Conservation (phyloP, 2,888 invertebrate genomes). For the Cryptosula pallasiana region DNA sequence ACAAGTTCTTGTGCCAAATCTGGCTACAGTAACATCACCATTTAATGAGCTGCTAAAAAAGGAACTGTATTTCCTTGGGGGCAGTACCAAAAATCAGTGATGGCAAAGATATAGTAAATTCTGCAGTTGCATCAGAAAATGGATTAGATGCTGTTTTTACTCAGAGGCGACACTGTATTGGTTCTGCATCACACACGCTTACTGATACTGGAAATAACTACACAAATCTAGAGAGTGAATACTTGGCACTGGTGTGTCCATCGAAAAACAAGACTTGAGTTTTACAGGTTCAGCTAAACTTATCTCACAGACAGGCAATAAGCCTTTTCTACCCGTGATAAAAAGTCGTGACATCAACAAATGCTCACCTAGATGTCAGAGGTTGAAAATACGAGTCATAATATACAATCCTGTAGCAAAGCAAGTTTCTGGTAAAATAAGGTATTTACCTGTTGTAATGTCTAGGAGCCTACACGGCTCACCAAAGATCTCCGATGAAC, state of each 20-base stretch:
- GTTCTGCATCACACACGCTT: conserved; percentile 29
- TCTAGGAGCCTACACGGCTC: too few relatives aligned
- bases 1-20: not conserved
- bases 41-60: not conserved
- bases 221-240: conserved; percentile 34
- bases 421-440: too few relatives aligned
- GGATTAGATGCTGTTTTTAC: not conserved
- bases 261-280: too few relatives aligned
- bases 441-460: too few relatives aligned
- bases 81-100: not conserved
- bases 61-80: not conserved
- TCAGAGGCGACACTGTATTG: not conserved
- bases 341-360: too few relatives aligned
- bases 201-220: conserved; percentile 30
- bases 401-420: too few relatives aligned
- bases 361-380: too few relatives aligned
- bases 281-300: too few relatives aligned
- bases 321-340: too few relatives aligned
- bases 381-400: too few relatives aligned
- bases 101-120: not conserved
- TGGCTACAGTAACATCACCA: not conserved
- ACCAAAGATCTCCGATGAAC: too few relatives aligned
- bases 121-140: not conserved
- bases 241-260: conserved; percentile 30
- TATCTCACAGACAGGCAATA: too few relatives aligned